phyloP scores from a whole-genome alignment of 2,113 vertebrate species.

The Opisthocomus hoazin region DNA sequence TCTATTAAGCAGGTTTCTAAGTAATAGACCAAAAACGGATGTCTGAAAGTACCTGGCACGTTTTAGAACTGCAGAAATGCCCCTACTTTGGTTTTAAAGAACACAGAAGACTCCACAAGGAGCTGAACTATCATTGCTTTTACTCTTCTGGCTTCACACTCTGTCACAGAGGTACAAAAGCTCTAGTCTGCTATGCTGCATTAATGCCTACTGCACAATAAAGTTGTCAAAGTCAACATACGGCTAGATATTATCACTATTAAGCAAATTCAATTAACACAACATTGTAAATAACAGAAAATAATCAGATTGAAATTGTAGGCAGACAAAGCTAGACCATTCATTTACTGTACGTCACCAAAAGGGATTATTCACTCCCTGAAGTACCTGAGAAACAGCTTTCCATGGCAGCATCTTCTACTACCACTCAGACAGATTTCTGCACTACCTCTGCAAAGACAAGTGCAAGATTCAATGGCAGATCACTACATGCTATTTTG shows the following conservation, averaged over 20 bases:
- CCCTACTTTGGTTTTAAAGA: neutral
- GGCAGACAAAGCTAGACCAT: neutral
- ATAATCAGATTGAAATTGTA: neutral
- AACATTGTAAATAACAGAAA: neutral
- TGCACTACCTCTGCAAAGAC: neutral
- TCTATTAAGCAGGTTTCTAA: neutral
- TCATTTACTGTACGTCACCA: rapidly evolving
- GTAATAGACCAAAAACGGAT: neutral
- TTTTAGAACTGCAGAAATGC: neutral
- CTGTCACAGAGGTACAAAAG: neutral
- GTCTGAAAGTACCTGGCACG: neutral
- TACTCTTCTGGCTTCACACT: neutral
- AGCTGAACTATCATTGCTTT: neutral
- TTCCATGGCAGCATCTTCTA: neutral
- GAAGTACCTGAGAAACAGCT: neutral
- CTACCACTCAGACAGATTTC: neutral
- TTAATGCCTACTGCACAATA: neutral
- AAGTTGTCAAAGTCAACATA: neutral
- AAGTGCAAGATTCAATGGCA: neutral
- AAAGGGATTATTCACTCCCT: neutral
- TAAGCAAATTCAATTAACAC: neutral
- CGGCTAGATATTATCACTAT: neutral
- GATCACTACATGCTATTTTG: neutral
- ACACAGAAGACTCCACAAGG: neutral
- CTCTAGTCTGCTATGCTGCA: neutral